phyloP scores from a whole-genome alignment of 2,797 vertebrate species.

The Dryobates pubescens region DNA sequence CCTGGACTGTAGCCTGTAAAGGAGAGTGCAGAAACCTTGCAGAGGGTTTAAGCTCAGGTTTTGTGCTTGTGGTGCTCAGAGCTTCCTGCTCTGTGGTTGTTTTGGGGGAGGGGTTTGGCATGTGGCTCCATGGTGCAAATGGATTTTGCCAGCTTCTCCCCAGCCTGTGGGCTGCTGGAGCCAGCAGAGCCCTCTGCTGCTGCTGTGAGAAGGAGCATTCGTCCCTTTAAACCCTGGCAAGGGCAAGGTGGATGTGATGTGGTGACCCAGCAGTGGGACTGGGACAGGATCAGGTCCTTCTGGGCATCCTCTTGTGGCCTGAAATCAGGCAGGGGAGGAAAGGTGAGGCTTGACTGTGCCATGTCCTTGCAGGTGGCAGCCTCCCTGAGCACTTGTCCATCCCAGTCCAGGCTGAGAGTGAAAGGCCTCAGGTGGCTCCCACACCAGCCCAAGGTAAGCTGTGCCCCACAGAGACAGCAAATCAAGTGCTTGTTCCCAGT shows the following conservation, averaged over 20 bases:
- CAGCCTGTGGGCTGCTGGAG: rapidly evolving
- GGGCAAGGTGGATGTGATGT: rapidly evolving
- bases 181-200: too few species aligned
- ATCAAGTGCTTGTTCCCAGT: rapidly evolving
- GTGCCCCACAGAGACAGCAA: too few species aligned
- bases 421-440: rapidly evolving
- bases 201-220: rapidly evolving
- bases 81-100: background rate
- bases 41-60: background rate
- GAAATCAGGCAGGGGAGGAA: background rate
- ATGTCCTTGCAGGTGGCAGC: background rate
- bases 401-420: background rate
- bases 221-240: rapidly evolving
- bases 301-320: rapidly evolving
- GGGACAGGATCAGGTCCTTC: background rate
- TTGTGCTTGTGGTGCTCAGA: rapidly evolving
- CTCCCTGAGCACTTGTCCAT: background rate
- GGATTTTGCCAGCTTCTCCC: rapidly evolving
- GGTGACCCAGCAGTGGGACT: rapidly evolving
- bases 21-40: rapidly evolving
- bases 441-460: background rate
- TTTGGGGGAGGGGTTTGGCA: background rate
- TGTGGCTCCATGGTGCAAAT: rapidly evolving
- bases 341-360: background rate
- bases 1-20: background rate